These are phyloP conservation scores for Eretmochelys imbricata DNA, from an alignment of 2,113 vertebrate genomes.

Conservation along the genomic window DNA sequence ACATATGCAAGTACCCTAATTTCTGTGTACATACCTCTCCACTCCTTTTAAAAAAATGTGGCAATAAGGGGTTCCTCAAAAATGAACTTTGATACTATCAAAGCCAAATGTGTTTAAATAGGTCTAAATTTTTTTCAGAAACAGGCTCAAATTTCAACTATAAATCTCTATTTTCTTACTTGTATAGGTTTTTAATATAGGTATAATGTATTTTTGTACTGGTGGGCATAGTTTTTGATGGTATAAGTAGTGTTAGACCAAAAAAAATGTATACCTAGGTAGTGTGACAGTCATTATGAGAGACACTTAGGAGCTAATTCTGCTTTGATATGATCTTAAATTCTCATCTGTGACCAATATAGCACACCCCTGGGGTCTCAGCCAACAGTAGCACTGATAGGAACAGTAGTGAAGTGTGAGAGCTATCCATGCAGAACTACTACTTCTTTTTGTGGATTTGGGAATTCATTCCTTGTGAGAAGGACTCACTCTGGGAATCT, in stretches of 20 bases:
- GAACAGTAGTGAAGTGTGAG: not conserved
- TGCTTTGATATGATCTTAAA: not conserved
- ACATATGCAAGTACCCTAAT: not conserved
- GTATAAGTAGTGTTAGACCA: not conserved
- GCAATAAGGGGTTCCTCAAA: not conserved
- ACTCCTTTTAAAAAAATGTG: not conserved
- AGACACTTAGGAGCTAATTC: not conserved
- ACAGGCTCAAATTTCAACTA: not conserved
- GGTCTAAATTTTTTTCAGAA: not conserved
- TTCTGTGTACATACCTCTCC: not conserved
- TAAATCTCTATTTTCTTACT: not conserved
- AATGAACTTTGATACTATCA: not conserved
- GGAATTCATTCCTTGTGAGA: not conserved
- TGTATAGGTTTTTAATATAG: not conserved
- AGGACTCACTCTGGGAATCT: not conserved
- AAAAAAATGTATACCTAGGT: not conserved
- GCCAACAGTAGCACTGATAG: not conserved
- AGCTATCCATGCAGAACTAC: not conserved
- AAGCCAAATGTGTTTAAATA: not conserved
- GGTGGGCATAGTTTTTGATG: not conserved
- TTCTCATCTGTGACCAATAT: not conserved
- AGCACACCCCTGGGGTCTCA: rapidly evolving
- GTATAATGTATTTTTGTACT: not conserved
- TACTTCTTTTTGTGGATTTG: rapidly evolving
- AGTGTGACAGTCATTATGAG: rapidly evolving